Conservation (phyloP, 2,888 invertebrate species). For the Platynereis dumerilii region DNA sequence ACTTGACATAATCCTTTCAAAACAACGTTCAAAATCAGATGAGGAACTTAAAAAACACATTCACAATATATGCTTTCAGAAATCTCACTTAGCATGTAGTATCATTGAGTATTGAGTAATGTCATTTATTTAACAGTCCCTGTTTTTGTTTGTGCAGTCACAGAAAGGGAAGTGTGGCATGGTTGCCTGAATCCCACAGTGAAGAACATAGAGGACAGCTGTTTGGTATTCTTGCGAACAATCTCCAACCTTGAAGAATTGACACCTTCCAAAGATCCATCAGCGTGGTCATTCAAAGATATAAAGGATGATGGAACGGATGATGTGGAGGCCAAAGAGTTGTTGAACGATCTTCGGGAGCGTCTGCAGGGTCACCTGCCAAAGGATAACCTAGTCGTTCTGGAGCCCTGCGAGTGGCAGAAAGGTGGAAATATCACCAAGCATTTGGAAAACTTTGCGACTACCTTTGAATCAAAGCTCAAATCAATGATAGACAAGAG, state of each 20-base stretch:
- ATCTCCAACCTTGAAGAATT: background rate
- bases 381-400: background rate
- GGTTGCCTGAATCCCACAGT: background rate
- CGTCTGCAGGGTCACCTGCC: background rate
- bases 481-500: background rate
- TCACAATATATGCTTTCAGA: too few relatives aligned
- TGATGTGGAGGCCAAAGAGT: slow-evolving; percentile 1
- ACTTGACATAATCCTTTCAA: too few relatives aligned
- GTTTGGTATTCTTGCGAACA: background rate
- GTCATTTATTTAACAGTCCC: too few relatives aligned
- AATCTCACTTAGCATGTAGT: too few relatives aligned
- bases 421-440: background rate
- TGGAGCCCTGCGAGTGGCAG: background rate
- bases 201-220: background rate
- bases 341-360: background rate
- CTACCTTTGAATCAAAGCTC: background rate
- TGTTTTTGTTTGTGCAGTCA: slow-evolving; percentile 3
- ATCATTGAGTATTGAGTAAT: too few relatives aligned
- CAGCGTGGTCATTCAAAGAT: background rate
- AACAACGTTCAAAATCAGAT: too few relatives aligned
- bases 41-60: too few relatives aligned
- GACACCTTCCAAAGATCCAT: background rate
- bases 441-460: background rate
- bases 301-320: background rate
- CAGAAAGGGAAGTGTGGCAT: slow-evolving; percentile 1